phyloP scores from a whole-genome alignment of 1,140 invertebrate species.

The Euwallacea similis region DNA sequence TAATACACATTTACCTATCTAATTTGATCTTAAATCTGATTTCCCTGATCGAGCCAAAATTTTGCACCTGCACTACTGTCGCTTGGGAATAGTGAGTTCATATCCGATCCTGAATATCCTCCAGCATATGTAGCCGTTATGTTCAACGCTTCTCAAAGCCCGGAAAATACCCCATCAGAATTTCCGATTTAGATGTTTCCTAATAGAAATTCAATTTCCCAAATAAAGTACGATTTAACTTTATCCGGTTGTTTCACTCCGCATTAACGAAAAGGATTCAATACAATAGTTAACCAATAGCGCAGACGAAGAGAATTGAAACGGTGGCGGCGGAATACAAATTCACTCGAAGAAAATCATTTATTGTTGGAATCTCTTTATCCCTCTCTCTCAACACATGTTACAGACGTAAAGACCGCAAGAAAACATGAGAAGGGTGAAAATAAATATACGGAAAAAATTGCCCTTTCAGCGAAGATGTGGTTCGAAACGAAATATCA shows the following conservation, averaged over 20 bases:
- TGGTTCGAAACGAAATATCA: not conserved
- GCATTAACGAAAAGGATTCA: conserved; percentile 24
- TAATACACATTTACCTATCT: no score
- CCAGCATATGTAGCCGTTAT: no score
- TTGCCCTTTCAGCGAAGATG: conserved; percentile 1
- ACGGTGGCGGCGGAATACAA: conserved; percentile 38
- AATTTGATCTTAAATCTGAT: no score
- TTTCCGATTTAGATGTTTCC: conserved; percentile 27
- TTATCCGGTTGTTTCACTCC: conserved; percentile 22
- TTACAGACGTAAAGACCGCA: conserved; percentile 39
- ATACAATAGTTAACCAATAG: conserved; percentile 41
- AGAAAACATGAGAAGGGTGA: conserved; percentile 32
- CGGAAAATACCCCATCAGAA: not conserved
- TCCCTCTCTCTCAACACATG: conserved; percentile 41
- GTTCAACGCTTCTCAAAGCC: no score
- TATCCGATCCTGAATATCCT: no score
- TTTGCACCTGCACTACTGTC: no score
- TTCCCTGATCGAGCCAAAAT: no score
- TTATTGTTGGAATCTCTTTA: conserved; percentile 41
- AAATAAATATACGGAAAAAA: conserved; percentile 30
- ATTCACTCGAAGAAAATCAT: conserved; percentile 38
- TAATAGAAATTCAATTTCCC: conserved; percentile 19
- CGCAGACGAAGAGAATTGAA: conserved; percentile 33
- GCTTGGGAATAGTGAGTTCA: no score
- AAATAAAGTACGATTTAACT: no score